Evolutionary conservation across 1,140 invertebrate species (phyloP), one percentile per base, ranked within the genome.

Genomic region (Camponotus floridanus): DNA sequence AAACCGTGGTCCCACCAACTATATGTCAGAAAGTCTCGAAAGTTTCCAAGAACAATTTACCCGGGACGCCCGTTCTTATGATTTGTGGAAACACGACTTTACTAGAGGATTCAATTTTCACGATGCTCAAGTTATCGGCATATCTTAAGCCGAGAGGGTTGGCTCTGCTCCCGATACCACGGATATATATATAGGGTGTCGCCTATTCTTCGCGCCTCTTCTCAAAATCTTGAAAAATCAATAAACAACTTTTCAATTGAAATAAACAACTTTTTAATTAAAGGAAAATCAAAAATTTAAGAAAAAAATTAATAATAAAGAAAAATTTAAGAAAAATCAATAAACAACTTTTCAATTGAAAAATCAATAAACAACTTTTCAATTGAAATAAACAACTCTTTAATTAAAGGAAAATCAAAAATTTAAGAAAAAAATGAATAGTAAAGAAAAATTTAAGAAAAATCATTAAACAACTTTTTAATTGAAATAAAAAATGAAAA

Each of bases 31-130:
- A 45, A 59, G 67, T 36, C 21, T 21, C 55, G 79, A 73, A 83
- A 83, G 79, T 83, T 83, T 74, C 9, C 55, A 48, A 36, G 79
- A 83, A 83, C 79, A 83, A 83, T 83, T 48, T 61, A 83, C 68
- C 68, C 79, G 36, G 36, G 55, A 48, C 79, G 79, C 39, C 79
- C 68, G 39, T 74, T 74, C n/a, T 68, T 39, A 61, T 83, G 79
- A 83, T 83, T 83, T 83, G 68, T 83, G 79, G 79, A 83, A 83
- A 83, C 68, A 83, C 79, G 68, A 74, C 57, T 83, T 73, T 71
- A 74, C 68, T 83, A 5, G 48, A n/a, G 55, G 79, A 83, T 83
- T 83, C 79, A 83, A 83, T 83, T 83, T 83, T 83, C 79, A 74
- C 68, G 55, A 83, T 83, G 79, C 51, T 73, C 68, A 74, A 83